Evolutionary conservation across 1,140 invertebrate species (phyloP).

Genomic region (Thaumetopoea pityocampa): DNA sequence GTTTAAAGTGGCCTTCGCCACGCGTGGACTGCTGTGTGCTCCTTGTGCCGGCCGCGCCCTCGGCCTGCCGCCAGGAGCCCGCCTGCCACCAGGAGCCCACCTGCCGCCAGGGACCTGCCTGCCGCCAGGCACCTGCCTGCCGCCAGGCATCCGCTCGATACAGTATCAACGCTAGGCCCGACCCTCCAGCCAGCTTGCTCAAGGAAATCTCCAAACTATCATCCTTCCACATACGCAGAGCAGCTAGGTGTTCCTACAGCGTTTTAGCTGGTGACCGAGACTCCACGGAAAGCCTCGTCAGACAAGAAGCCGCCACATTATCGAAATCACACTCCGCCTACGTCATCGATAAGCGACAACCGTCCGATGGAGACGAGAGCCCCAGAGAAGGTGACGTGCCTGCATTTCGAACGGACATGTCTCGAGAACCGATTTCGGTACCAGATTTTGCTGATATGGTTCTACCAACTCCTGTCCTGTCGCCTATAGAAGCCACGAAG

Average conservation of each 20-base stretch:
- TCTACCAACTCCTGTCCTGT: constrained; percentile 80
- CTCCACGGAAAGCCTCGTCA: constrained; percentile 80
- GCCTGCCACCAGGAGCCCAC: constrained; percentile 12
- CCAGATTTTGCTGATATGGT: constrained; percentile 83
- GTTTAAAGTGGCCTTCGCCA: constrained; percentile 83
- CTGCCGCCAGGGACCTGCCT: too few relatives aligned
- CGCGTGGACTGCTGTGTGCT: constrained; percentile 71
- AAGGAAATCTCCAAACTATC: constrained; percentile 85
- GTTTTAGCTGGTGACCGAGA: constrained; percentile 82
- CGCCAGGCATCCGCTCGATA: constrained; percentile 5
- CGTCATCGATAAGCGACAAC: constrained; percentile 74
- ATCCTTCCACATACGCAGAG: constrained; percentile 82
- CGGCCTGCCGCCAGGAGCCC: constrained; percentile 37
- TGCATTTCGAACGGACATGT: constrained; percentile 44
- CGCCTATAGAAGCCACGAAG: constrained; percentile 81
- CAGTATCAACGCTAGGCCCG: constrained; percentile 16
- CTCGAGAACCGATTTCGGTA: constrained; percentile 84
- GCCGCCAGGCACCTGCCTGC: too few relatives aligned
- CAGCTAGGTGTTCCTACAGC: constrained; percentile 83
- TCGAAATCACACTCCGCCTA: constrained; percentile 80
- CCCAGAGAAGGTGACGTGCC: constrained; percentile 41
- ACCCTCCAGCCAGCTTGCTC: constrained; percentile 74
- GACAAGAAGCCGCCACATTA: constrained; percentile 43
- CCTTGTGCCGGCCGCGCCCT: constrained; percentile 56
- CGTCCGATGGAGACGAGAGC: constrained; percentile 52